Base-by-base conservation (phyloP, 2,888 invertebrate genomes). In the Matsumyia berberina region DNA sequence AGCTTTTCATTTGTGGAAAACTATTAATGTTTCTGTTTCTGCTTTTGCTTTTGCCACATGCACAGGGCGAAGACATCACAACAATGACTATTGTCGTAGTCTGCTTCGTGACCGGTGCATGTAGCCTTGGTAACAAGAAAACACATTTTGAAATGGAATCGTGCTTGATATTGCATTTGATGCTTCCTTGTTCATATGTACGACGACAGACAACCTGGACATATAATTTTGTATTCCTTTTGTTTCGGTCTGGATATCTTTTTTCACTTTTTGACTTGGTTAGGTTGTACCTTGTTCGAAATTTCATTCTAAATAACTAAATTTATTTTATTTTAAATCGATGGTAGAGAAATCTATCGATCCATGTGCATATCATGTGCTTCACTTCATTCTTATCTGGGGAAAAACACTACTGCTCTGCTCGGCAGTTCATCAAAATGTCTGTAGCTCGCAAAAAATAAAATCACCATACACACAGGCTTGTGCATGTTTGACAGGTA, bases 361-460 rank as follows among this genome's bases (percentile, higher is more conserved):
- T 57, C 17, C 57, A 70, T 11, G 15, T 12, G 8, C 24, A 64
- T 35, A 66, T 66, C 70, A 66, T 72, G 53, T 70, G 69, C 64
- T 81, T 53, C 33, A 37, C 35, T 76, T 67, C 51, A 74, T 53
- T 62, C 69, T 55, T 55, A 39, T 37, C 39, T 31, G 17, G 12
- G 7, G 7, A n/a, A n/a, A 29, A 58, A 66, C 33, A 39, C 33
- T 33, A n/a, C 24, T 29, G 15, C 60, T 49, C 15, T 37, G n/a
- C 19, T 66, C n/a, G 37, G 19, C 7, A 29, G 46, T 46, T 39
- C 37, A 51, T 51, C 44, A 51, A 67, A n/a, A 60, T 33, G 74
- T 42, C 37, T 53, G 74, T 57, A 24, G 49, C 17, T 17, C 55
- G 42, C 0, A 9, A 51, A 37, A 24, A 1, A 17, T 9, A 46